phyloP scores from a whole-genome alignment of 2,113 vertebrate species.

The Euleptes europaea region DNA sequence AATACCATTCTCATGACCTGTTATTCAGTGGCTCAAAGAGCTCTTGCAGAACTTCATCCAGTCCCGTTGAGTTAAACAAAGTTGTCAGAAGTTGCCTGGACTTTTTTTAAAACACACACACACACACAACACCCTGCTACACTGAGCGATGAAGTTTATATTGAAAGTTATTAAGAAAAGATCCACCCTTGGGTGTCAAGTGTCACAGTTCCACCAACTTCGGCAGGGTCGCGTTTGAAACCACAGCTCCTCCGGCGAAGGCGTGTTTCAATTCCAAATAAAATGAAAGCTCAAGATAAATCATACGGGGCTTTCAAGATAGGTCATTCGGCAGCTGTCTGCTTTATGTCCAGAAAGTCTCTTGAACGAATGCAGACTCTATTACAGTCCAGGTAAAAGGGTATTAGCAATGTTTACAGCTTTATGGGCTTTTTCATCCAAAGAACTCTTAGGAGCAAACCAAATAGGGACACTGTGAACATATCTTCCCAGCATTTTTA shows the following conservation, averaged over 20 bases:
- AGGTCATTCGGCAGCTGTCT: conserved; percentile 67
- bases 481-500: too few relatives aligned
- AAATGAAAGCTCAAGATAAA: conserved; percentile 69
- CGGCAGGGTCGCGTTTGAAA: conserved; percentile 34
- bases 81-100: conserved; percentile 39
- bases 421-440: conserved; percentile 61
- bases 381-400: conserved; percentile 55
- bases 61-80: not conserved
- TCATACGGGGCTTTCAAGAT: conserved; percentile 68
- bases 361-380: conserved; percentile 49
- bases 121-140: not conserved
- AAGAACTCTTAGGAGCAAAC: conserved; percentile 49
- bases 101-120: conserved; percentile 27
- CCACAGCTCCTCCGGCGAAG: conserved; percentile 55
- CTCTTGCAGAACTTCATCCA: conserved; percentile 46
- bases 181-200: not conserved
- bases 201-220: not conserved
- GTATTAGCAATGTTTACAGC: conserved; percentile 67
- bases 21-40: not conserved
- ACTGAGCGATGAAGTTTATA: not conserved
- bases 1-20: conserved; percentile 33
- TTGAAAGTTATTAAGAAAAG: not conserved
- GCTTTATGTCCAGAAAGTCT: conserved; percentile 67
- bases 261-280: conserved; percentile 62
- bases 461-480: too few relatives aligned